These are phyloP conservation scores for Frieseomelitta varia DNA, from an alignment of 1,140 invertebrate genomes.

Conservation along the genomic window DNA sequence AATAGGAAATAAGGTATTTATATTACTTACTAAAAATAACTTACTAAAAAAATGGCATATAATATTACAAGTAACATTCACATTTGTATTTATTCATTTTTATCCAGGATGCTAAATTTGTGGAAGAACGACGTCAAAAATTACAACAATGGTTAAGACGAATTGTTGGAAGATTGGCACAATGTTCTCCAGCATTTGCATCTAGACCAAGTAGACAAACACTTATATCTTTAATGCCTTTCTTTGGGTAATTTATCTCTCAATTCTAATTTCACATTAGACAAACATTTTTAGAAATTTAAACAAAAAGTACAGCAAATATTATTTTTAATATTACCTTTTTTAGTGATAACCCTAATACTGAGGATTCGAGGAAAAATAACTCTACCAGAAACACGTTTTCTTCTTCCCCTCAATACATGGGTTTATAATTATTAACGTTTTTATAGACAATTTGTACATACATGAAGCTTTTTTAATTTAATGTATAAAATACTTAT, in stretches of 20 bases:
- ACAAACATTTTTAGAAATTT: not conserved
- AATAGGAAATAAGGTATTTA: constrained; percentile 92
- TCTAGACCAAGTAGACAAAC: constrained; percentile 87
- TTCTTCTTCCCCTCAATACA: constrained; percentile 80
- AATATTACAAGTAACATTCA: not conserved
- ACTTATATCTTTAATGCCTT: constrained; percentile 88
- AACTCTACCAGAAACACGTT: constrained; percentile 73
- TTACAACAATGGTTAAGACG: constrained; percentile 91
- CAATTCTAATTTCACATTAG: not conserved
- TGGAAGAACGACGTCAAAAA: constrained; percentile 89
- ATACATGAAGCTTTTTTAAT: constrained; percentile 61
- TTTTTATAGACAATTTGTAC: constrained; percentile 72
- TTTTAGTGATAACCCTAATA: constrained; percentile 75
- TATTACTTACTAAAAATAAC: not conserved
- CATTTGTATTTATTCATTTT: constrained; percentile 21
- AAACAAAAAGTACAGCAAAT: not conserved
- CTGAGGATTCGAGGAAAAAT: constrained; percentile 74
- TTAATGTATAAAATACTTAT: constrained; percentile 54
- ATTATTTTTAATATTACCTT: constrained; percentile 36
- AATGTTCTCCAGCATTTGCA: constrained; percentile 87
- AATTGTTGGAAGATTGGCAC: constrained; percentile 87
- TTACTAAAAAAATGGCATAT: not conserved
- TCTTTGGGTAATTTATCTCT: constrained; percentile 87
- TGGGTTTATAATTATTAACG: constrained; percentile 76
- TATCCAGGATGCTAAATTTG: constrained; percentile 88